Base-by-base conservation (phyloP, 2,113 vertebrate species). In the Esox niger region DNA sequence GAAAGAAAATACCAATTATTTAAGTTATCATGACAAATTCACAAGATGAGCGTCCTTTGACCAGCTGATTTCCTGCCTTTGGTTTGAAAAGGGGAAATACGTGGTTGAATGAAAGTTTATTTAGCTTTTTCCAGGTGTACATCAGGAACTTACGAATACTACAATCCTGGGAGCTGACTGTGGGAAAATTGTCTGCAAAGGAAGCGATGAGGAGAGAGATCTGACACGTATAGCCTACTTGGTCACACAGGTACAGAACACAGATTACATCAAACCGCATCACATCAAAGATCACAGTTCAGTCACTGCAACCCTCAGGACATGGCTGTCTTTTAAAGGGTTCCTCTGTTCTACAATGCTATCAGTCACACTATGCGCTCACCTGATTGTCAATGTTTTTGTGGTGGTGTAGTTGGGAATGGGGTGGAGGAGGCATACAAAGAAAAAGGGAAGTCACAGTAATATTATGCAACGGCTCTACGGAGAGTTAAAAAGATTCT, bases 1-100 rank as follows among this genome's bases (percentile, higher is more conserved):
- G 47, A 70, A 67, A 68, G 49, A 27, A 65, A 86, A 84, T 77
- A 66, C 69, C 75, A 86, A 83, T 86, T 78, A 83, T 52, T 71
- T 56, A 32, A 58, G n/a, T 35, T 6, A 47, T 26, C 30, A 52
- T 55, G 71, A 68, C 54, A 32, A 1, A 30, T 20, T 32, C 58
- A 49, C 47, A 49, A 49, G 47, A n/a, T n/a, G 47, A 23, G 2
- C 20, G 20, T 21, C 47, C 6, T n/a, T 52, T n/a, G 47, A 52
- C 47, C 47, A 52, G 15, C n/a, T 23, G 47, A 9, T 52, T 52
- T n/a, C 6, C 47, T 52, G 11, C 47, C n/a, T 52, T 49, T 6
- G 17, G n/a, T 52, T 11, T 52, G n/a, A 52, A n/a, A 52, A 52
- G 47, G 21, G 15, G 7, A 21, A 1, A n/a, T n/a, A n/a, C n/a